Evolutionary conservation across 2,888 invertebrate species (phyloP), one percentile per base, ranked within the genome.

Genomic region (Cremastinae sp.): DNA sequence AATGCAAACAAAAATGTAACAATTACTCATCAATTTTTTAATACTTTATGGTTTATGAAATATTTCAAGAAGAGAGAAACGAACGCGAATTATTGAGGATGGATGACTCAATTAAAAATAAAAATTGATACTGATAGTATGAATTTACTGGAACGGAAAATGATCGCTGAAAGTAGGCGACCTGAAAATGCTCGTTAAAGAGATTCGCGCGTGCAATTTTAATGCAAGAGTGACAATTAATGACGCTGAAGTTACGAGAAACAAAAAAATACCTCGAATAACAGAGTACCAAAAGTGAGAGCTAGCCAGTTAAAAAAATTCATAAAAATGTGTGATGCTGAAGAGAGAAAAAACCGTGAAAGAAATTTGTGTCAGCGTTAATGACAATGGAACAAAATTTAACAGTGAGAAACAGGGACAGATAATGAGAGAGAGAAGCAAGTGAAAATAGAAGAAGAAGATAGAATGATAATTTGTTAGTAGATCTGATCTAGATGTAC

Each of bases 401-500:
- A 28, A 39, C 35, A n/a, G 10, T 14, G 9, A 55, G 53, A 41
- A 39, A 16, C 14, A n/a, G 35, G 18, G 14, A 45, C 45, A 56
- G 43, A 64, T 16, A 43, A 64, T 45, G 51, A 59, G 14, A 41
- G 73, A 58, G 45, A 51, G 51, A 51, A 53, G 51, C 12, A 39
- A 22, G 28, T 28, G 37, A 41, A 64, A 73, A 53, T 37, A 51
- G 45, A 43, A 55, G 49, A 51, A 55, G 49, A 53, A 41, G 61
- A 68, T 71, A 69, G 59, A 65, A 79, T 80, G 74, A 74, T 74
- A 74, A 66, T 28, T 3, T 79, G 73, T 78, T 79, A 55, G 73
- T 79, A 80, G 80, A 77, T 75, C 79, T 71, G 77, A 78, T 79
- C 69, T 79, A 79, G 72, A 55, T 73, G 77, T 82, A n/a, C n/a